Base-by-base conservation (phyloP, 2,888 invertebrate species). In the Synergus itoensis region DNA sequence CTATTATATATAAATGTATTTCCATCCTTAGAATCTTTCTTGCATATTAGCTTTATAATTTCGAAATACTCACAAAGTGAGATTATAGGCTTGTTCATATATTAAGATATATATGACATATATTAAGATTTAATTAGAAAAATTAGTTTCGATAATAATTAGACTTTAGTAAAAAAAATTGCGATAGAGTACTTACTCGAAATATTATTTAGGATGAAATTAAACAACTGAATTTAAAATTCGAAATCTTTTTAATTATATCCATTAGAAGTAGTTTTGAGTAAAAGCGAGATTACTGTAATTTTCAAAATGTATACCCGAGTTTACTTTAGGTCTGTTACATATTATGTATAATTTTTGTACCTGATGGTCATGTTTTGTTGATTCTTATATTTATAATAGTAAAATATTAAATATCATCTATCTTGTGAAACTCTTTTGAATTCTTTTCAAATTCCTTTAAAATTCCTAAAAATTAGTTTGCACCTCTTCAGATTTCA, bases 301-400 rank as follows among this genome's bases (percentile, higher is more conserved):
- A 45, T 67, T 21, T 45, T 21, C 45, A n/a, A 45, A 45, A 36
- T 73, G 9, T 36, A 28, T 28, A 62, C 28, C 21, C 14, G 12
- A 62, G 21, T 21, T 5, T 73, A 53, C 0, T 73, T 40, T 36
- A 16, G 53, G 36, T 73, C n/a, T 48, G 7, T 77, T 64, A 64
- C 36, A 77, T 65, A 53, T 73, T 53, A 36, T 78, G 67, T 77
- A 76, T 79, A 53, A 77, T 84, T 83, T 85, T 87, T 87, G 88
- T 88, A 88, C 88, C 88, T 87, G 88, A 88, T 82, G 89, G 88
- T 86, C 83, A 84, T 83, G 84, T 88, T 88, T 80, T 85, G 83
- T 85, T 88, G 84, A 82, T 82, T 83, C 73, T 84, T 79, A 45
- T 79, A 73, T 79, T 73, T 79, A 73, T 63, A 62, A 45, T 53